Evolutionary conservation across 2,113 vertebrate genomes (phyloP), one percentile per base, ranked within the genome.

Genomic region (Rana temporaria): DNA sequence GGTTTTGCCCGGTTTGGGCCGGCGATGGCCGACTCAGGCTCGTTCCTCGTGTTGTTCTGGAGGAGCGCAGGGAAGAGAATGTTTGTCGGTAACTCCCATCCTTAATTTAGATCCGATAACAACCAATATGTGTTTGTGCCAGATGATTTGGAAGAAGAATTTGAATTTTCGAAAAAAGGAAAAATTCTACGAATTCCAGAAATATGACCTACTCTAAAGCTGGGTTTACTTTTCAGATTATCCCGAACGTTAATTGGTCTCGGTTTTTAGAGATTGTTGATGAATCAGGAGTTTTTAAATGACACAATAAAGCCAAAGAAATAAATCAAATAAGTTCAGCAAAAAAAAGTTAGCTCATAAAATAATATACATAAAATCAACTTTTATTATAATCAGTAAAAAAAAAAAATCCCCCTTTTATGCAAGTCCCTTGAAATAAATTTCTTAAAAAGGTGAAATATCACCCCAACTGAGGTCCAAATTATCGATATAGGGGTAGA

Each of bases 1-100:
- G 85, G 86, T 87, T 88, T 85, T 84, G 75, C 85, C 86, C 22
- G 60, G 74, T 64, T 77, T 24, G 22, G 34, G 64, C 74, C 22
- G 16, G 74, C 48, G 59, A n/a, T 2, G 0, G 52, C 15, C 16
- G 52, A 7, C 24, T 30, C 48, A 30, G 52, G 18, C 30, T 72
- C 42, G 67, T 48, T 69, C 19, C n/a, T 52, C n/a, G 6, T 53
- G 69, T 56, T 72, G 53, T 72, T 56, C 38, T 55, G 20, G 20
- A 72, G 52, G 38, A 52, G n/a, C 12, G n/a, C 15, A 22, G 38
- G 5, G 67, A 42, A 42, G 11, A 68, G 7, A 4, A 66, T 34
- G 64, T 30, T 20, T 6, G 52, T 20, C 17, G 14, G 19, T 26
- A 20, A 68, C 66, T 68, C 66, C 66, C 66, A 68, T 34, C 12